phyloP scores from a whole-genome alignment of 2,113 vertebrate species.

The Alouatta palliata region DNA sequence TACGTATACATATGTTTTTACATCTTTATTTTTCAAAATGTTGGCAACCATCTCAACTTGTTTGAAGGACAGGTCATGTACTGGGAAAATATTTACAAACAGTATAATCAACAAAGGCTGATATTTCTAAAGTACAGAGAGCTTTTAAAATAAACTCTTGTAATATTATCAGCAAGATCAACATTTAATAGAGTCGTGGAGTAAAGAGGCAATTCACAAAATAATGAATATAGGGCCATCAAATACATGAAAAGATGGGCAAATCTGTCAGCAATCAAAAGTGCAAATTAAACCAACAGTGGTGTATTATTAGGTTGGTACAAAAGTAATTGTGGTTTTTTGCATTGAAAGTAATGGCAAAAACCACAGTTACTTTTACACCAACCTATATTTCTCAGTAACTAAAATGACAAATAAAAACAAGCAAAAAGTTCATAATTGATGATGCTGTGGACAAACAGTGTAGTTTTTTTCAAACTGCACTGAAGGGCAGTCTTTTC shows the following conservation, averaged over 20 bases:
- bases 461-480: neutral
- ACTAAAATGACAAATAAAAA: neutral
- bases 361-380: no score
- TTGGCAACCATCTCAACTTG: neutral
- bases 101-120: neutral
- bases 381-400: neutral
- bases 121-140: neutral
- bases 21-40: neutral
- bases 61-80: neutral
- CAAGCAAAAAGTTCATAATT: neutral
- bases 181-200: neutral
- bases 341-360: no score
- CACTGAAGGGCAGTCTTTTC: neutral
- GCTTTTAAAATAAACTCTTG: neutral
- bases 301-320: neutral
- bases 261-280: neutral
- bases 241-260: neutral
- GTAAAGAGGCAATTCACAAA: constrained; percentile 14
- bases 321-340: no score
- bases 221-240: neutral
- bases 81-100: constrained; percentile 16
- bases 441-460: neutral
- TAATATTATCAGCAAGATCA: neutral
- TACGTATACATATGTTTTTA: neutral
- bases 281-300: neutral